A percentile compares a stretch with the other conserved stretches of the same genome.
phyloP scores from a whole-genome alignment of 1,140 invertebrate genomes.

The Cephus cinctus region DNA sequence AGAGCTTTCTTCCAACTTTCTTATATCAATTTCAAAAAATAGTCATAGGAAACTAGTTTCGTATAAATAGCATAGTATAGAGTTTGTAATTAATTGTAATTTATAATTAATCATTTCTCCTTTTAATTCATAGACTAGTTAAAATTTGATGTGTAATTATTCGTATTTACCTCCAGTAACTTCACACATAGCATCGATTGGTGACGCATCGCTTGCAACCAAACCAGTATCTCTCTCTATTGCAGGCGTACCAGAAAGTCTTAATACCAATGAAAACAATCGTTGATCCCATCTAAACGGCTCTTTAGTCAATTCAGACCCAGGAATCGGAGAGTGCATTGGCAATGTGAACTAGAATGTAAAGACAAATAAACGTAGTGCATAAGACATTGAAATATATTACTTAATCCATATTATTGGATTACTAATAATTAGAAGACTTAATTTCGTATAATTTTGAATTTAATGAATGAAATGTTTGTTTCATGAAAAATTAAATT shows the following conservation, averaged over 20 bases:
- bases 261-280: conserved; percentile 91
- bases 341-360: conserved; percentile 80
- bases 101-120: too few relatives aligned
- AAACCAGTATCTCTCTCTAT: conserved; percentile 66
- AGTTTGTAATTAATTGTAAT: too few relatives aligned
- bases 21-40: too few relatives aligned
- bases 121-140: too few relatives aligned
- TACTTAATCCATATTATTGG: too few relatives aligned
- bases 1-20: too few relatives aligned
- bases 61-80: too few relatives aligned
- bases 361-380: conserved; percentile 20
- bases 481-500: too few relatives aligned
- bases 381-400: too few relatives aligned
- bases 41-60: neutral
- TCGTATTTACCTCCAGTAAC: conserved; percentile 93
- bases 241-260: conserved; percentile 79
- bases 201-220: conserved; percentile 88
- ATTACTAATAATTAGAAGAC: neutral
- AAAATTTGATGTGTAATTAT: too few relatives aligned
- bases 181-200: conserved; percentile 97
- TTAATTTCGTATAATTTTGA: neutral
- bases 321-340: conserved; percentile 90
- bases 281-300: conserved; percentile 99
- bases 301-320: conserved; percentile 95
- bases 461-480: neutral